Conservation (phyloP, 2,797 vertebrate species). For the Lepilemur ruficaudatus region DNA sequence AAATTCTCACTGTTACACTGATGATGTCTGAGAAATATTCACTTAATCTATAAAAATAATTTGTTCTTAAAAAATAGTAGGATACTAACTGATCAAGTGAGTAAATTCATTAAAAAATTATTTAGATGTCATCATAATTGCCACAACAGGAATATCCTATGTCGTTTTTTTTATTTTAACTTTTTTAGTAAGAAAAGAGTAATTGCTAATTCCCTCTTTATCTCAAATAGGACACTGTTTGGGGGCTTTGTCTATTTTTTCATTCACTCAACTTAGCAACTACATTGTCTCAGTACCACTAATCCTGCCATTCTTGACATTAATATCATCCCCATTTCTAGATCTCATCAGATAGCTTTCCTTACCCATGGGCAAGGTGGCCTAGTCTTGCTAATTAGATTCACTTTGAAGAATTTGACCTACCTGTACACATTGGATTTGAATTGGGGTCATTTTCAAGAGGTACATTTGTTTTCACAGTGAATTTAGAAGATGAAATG, state of each 20-base stretch:
- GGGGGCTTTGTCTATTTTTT: background rate
- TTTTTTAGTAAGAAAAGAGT: background rate
- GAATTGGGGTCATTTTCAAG: constrained; percentile 32
- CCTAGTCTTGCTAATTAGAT: constrained; percentile 27
- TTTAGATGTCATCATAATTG: background rate
- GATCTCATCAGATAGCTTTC: background rate
- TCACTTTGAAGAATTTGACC: constrained; percentile 18
- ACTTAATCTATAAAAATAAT: background rate
- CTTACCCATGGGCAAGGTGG: background rate
- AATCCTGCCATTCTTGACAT: background rate
- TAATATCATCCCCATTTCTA: background rate
- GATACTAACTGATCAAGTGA: background rate
- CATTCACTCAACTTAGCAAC: background rate
- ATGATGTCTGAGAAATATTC: background rate
- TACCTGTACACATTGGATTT: background rate
- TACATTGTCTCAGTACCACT: background rate
- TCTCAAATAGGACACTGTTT: background rate
- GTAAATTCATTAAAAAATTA: background rate
- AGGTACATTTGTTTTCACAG: constrained; percentile 54
- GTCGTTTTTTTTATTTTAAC: background rate
- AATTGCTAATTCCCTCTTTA: background rate
- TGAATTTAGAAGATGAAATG: constrained; percentile 52
- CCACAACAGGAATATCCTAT: background rate
- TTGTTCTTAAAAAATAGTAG: background rate
- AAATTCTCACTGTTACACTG: background rate